phyloP scores from a whole-genome alignment of 1,140 invertebrate species.

The Drosophila nigromelanica region DNA sequence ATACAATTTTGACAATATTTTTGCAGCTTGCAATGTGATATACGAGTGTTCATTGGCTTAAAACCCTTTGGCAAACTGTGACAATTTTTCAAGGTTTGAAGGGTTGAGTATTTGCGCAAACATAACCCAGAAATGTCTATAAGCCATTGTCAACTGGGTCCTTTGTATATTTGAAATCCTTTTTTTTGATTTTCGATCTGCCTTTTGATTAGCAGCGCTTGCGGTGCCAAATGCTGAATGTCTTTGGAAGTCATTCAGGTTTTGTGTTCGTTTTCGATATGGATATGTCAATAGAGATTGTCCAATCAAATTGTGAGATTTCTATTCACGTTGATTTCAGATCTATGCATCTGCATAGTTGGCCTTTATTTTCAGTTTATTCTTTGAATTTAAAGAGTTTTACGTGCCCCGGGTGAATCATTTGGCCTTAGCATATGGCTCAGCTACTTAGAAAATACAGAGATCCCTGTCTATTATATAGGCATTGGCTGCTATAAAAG shows the following conservation, averaged over 20 bases:
- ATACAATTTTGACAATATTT: conserved; percentile 56
- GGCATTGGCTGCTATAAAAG: conserved; percentile 38
- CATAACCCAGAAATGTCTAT: conserved; percentile 59
- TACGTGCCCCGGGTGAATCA: conserved; percentile 52
- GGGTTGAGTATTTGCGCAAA: conserved; percentile 63
- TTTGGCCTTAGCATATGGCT: conserved; percentile 48
- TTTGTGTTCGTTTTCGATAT: conserved; percentile 42
- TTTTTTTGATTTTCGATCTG: conserved; percentile 29
- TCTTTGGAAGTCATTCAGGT: conserved; percentile 9
- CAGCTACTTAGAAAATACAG: conserved; percentile 22
- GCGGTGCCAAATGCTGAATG: no score
- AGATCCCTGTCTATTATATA: conserved; percentile 35
- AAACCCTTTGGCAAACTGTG: conserved; percentile 14
- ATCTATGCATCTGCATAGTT: conserved; percentile 51
- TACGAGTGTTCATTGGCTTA: background rate
- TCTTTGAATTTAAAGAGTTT: conserved; percentile 30
- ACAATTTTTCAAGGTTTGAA: conserved; percentile 31
- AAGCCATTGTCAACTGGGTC: conserved; percentile 11
- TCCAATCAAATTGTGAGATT: conserved; percentile 36
- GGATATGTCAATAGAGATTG: conserved; percentile 48
- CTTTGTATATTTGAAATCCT: conserved; percentile 36
- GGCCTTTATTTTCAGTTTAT: conserved; percentile 10
- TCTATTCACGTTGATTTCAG: conserved; percentile 16
- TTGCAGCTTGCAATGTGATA: conserved; percentile 61
- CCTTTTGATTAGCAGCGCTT: conserved; percentile 41